Evolutionary conservation across 2,797 vertebrate genomes (phyloP).

Genomic region (Taeniopygia guttata): DNA sequence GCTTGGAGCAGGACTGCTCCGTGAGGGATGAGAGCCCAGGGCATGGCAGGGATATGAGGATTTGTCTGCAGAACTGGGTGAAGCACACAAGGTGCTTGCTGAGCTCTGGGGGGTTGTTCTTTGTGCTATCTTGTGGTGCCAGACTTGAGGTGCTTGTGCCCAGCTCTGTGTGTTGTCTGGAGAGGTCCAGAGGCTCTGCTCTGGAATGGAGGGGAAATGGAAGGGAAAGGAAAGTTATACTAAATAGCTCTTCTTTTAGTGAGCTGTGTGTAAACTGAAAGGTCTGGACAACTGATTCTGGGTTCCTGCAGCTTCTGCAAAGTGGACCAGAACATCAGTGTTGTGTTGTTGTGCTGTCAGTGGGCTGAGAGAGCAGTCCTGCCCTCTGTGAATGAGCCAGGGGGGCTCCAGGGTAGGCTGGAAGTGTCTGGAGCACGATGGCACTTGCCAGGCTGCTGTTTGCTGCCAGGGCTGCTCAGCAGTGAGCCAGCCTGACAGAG

Average conservation of each 20-base stretch:
- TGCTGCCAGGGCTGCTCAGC: background rate
- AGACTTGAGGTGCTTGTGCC: background rate
- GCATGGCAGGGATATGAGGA: fast-evolving
- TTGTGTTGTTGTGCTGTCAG: background rate
- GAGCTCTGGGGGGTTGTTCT: background rate
- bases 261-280: background rate
- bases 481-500: background rate
- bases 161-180: background rate
- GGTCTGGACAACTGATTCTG: background rate
- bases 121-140: background rate
- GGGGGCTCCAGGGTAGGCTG: background rate
- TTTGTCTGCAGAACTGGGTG: background rate
- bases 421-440: background rate
- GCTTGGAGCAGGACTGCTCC: fast-evolving
- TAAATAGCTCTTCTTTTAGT: background rate
- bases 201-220: background rate
- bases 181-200: background rate
- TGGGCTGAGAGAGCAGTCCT: fast-evolving
- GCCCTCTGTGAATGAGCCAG: fast-evolving
- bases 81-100: background rate
- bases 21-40: fast-evolving
- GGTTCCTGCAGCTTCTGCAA: background rate
- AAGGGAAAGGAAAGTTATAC: background rate
- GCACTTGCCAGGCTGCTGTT: background rate
- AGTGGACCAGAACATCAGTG: background rate